Conservation (phyloP, 2,113 vertebrate genomes). For the Datnioides undecimradiatus region DNA sequence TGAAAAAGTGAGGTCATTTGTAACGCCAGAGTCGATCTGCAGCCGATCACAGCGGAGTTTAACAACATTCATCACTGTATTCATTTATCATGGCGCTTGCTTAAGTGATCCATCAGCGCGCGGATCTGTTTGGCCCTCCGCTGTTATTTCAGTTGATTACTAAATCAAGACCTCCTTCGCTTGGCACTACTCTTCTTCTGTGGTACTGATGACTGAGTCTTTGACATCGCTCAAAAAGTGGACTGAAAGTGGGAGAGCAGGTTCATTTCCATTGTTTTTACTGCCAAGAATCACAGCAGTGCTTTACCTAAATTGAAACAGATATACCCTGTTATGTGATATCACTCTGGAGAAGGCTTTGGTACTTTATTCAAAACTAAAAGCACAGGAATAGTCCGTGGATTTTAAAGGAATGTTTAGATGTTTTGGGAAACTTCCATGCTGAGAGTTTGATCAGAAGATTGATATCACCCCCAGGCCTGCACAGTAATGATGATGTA, state of each 20-base stretch:
- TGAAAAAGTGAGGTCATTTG: conserved; percentile 59
- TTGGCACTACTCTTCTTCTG: conserved; percentile 53
- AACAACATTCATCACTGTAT: conserved; percentile 59
- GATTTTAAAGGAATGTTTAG: not conserved
- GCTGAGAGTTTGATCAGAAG: no score
- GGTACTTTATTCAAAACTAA: conserved; percentile 7
- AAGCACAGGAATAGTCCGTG: not conserved
- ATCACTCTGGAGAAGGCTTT: not conserved
- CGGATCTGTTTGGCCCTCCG: conserved; percentile 38
- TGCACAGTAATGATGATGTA: not conserved
- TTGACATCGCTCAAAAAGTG: conserved; percentile 3
- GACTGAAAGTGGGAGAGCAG: conserved; percentile 17
- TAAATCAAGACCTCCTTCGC: conserved; percentile 63
- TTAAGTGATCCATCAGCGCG: conserved; percentile 69
- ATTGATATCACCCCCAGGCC: not conserved
- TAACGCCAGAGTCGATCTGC: conserved; percentile 57
- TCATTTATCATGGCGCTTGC: conserved; percentile 65
- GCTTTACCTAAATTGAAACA: conserved; percentile 33
- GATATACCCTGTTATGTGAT: conserved; percentile 10
- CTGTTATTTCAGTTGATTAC: conserved; percentile 77
- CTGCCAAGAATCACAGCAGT: conserved; percentile 34
- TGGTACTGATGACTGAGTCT: conserved; percentile 49
- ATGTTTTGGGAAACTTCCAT: not conserved
- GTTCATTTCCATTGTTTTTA: conserved; percentile 22
- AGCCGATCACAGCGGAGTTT: conserved; percentile 44